Percentiles rank a stretch among this genome's conserved stretches.
Evolutionary conservation across 92 coral and sea anemone species (phyloP).

Genomic region (Diadumene lineata): DNA sequence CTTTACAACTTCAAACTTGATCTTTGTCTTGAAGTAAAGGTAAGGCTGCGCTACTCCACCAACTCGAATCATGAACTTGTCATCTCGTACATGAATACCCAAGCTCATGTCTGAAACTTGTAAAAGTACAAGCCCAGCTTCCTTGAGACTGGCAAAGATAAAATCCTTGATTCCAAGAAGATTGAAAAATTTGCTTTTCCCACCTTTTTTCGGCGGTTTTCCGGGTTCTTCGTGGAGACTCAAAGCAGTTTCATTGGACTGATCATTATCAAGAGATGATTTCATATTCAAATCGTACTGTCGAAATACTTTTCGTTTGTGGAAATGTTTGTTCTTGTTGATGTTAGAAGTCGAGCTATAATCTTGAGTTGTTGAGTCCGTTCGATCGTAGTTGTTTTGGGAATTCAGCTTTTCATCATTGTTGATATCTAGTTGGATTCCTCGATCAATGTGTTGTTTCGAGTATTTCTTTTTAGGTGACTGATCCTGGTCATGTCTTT

Average conservation of each 20-base stretch:
- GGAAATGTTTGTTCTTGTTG: background rate
- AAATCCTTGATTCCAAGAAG: constrained; percentile 24
- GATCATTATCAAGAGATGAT: background rate
- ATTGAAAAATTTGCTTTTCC: constrained; percentile 14
- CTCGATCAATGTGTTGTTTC: too few species aligned
- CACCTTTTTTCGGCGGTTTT: background rate
- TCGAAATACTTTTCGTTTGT: background rate
- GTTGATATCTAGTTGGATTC: too few species aligned
- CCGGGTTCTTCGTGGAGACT: constrained; percentile 1
- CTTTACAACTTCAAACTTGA: constrained; percentile 51
- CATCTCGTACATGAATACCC: constrained; percentile 32
- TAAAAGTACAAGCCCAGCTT: constrained; percentile 42
- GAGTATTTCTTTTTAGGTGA: too few species aligned
- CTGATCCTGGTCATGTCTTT: background rate
- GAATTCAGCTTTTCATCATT: background rate
- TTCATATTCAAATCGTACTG: background rate
- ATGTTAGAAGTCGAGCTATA: background rate
- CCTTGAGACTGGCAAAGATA: constrained; percentile 24
- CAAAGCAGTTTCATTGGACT: background rate
- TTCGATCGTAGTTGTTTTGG: background rate
- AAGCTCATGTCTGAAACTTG: constrained; percentile 34
- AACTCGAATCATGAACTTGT: constrained; percentile 42
- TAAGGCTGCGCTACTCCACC: constrained; percentile 52
- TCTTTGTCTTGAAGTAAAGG: constrained; percentile 30
- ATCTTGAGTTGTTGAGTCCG: background rate